Base-by-base conservation (phyloP, 2,888 invertebrate species). In the Torymus tubicola region DNA sequence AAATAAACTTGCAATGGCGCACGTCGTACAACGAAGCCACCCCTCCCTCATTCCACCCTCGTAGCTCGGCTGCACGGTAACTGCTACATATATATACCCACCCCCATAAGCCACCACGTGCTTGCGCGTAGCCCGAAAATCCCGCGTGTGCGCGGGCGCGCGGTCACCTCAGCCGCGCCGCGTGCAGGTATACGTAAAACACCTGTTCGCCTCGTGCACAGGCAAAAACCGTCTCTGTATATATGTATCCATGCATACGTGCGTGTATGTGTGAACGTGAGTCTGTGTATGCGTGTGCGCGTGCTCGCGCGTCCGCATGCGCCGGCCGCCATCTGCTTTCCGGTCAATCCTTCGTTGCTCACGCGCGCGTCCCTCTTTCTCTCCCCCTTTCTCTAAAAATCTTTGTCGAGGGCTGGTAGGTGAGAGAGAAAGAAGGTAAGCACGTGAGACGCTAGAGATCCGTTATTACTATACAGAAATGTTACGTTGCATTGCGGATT, bases 301-400 rank as follows among this genome's bases (percentile, higher is more conserved):
- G 69, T 16, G 31, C 8, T 77, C 61, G 68, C 70, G 14, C 21
- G 2, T 42, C 72, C 79, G 79, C 74, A 80, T 80, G 79, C 79
- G 57, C 55, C 57, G 74, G 31, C 71, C 53, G 64, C 65, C 71
- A 60, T 78, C 78, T 55, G 71, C 21, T 63, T 74, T 74, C 68
- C 79, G 79, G 63, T 79, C 73, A 69, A 79, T 79, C 68, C 68
- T 61, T 1, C 24, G 55, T 58, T 61, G 42, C 53, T 12, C 21
- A 16, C 55, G 57, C 18, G 42, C 42, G 42, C 5, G 14, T 10
- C 4, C 18, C 63, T 68, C 18, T 52, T 10, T 60, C 70, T 16
- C 50, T 70, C 50, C 42, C 1, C 1, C 42, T 11, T n/a, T 21
- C 18, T 18, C 11, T 60, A 60, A 42, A 42, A 42, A n/a, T 18